Evolutionary conservation across 2,797 vertebrate genomes (phyloP).

Genomic region (Distichodus sexfasciatus): DNA sequence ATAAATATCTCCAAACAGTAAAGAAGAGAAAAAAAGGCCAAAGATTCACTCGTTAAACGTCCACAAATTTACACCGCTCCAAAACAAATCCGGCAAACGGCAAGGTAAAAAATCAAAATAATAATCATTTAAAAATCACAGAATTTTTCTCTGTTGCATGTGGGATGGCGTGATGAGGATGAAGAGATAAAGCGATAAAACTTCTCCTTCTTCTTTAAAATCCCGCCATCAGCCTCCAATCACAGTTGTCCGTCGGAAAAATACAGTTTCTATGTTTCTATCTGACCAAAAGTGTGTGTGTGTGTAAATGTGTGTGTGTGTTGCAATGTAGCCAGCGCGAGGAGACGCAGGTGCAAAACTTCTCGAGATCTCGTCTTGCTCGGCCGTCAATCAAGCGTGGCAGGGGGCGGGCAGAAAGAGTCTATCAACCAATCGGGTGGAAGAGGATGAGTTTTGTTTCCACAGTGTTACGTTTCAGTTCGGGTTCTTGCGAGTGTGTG

Average conservation of each 20-base stretch:
- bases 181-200: slow-evolving; percentile 34
- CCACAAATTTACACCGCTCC: background rate
- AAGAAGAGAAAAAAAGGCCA: slow-evolving; percentile 15
- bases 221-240: background rate
- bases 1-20: slow-evolving; percentile 17
- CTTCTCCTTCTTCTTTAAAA: too few relatives aligned
- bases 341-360: too few relatives aligned
- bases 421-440: slow-evolving; percentile 35
- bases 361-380: slow-evolving; percentile 28
- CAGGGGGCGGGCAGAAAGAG: slow-evolving; percentile 30
- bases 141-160: too few relatives aligned
- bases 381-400: slow-evolving; percentile 35
- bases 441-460: slow-evolving; percentile 15
- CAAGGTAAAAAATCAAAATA: too few relatives aligned
- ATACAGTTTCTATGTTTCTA: too few relatives aligned
- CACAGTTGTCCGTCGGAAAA: background rate
- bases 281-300: background rate
- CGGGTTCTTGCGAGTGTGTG: background rate
- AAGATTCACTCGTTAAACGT: background rate
- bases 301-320: slow-evolving; percentile 15
- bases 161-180: too few relatives aligned
- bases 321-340: too few relatives aligned
- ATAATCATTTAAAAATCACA: too few relatives aligned
- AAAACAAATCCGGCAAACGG: too few relatives aligned
- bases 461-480: slow-evolving; percentile 35